Evolutionary conservation across 2,888 invertebrate species (phyloP).

Genomic region (Cataglyphis cursor): DNA sequence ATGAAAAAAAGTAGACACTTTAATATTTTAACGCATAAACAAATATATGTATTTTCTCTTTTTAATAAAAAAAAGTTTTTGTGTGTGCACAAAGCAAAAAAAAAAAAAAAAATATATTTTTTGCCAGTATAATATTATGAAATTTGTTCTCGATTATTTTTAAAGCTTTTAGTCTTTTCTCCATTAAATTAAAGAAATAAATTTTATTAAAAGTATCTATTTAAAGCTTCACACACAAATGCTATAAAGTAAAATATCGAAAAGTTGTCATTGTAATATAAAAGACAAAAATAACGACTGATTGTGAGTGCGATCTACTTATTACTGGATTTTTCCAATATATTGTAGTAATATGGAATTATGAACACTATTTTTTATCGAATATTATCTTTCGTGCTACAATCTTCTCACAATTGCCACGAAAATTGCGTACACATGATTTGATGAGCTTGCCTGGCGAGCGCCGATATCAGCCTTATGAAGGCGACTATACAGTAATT

Average conservation of each 20-base stretch:
- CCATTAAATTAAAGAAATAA: neutral
- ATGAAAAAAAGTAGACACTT: neutral
- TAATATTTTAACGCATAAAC: neutral
- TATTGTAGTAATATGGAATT: neutral
- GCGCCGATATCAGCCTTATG: conserved; percentile 63
- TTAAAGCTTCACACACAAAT: neutral
- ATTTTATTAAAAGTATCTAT: neutral
- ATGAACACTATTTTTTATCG: conserved; percentile 28
- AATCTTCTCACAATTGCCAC: conserved; percentile 49
- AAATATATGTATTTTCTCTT: neutral
- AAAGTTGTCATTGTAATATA: neutral
- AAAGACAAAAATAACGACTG: neutral
- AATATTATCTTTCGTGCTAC: conserved; percentile 59
- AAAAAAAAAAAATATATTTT: neutral
- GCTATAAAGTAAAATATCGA: neutral
- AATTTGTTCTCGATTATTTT: neutral
- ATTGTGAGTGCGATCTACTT: neutral
- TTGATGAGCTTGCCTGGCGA: conserved; percentile 36
- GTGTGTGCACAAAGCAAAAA: neutral
- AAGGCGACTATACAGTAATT: conserved; percentile 70
- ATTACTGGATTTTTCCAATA: neutral
- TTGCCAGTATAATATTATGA: neutral
- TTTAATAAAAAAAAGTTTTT: neutral
- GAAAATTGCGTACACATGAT: conserved; percentile 55
- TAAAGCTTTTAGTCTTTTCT: conserved; percentile 1